Base-by-base conservation (phyloP, 1,140 invertebrate species). In the Muscidifurax raptorellus region DNA sequence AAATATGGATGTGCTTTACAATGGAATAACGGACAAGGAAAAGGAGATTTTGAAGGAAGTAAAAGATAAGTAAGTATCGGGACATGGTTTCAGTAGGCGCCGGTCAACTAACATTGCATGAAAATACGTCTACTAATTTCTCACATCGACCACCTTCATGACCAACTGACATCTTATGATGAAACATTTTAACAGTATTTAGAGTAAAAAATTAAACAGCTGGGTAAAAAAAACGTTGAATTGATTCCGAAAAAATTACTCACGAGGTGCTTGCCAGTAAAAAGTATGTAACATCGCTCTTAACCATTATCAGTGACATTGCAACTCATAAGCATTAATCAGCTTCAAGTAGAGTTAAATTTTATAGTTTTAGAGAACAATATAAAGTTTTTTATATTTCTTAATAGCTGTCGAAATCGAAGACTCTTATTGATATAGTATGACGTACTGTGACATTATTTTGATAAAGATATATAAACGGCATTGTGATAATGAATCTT, bases 11-110 rank as follows among this genome's bases (percentile, higher is more conserved):
- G 93, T 95, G 1, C 85, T 94, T 13, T 90, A 91, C 10, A 91
- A 95, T 77, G 96, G 96, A 1, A 92, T 97, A 30, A 95, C 88
- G 5, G 91, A 94, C 1, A 91, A 94, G 84, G 96, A 97, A 91
- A 92, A 94, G 88, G 87, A 91, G 88, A 87, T 96, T 13, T 90
- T 96, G 22, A 86, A 93, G 67, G 93, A 95, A 84, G 88, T 97
- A n/a, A 92, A 94, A 87, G 89, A 94, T 86, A 95, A 94, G 96
- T 96, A 92, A 94, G 94, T 94, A 82, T 15, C 0, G 0, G 71
- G 36, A 15, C 25, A n/a, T 44, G 27, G 40, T 44, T 47, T 44
- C 36, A 25, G 0, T 66, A 25, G 2, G 2, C n/a, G 15, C 72
- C 9, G 74, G 5, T 74, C 2, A 27, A 52, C 10, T 47, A 67